Evolutionary conservation across 1,140 invertebrate genomes (phyloP).

Genomic region (Pseudachorutes palmiensis): DNA sequence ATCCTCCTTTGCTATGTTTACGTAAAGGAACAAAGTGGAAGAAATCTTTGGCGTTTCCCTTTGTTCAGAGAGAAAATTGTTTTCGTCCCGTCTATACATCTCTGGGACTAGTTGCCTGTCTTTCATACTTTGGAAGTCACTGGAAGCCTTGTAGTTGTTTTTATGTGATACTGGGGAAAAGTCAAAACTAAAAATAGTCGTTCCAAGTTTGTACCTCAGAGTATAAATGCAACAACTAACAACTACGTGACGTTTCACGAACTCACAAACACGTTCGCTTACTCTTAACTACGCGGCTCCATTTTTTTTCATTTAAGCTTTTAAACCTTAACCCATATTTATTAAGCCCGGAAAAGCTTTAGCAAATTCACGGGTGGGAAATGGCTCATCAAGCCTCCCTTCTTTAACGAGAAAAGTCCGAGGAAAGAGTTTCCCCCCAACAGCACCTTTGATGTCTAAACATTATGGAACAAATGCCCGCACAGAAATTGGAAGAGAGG

Average conservation of each 20-base stretch:
- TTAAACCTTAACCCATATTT: slow-evolving; percentile 12
- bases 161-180: not conserved
- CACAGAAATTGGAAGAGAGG: no score
- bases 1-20: not conserved
- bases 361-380: not conserved
- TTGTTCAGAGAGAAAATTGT: not conserved
- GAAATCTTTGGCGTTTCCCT: not conserved
- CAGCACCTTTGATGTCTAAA: no score
- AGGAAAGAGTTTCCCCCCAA: no score
- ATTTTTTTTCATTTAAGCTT: not conserved
- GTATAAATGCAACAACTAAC: not conserved
- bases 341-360: not conserved
- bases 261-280: not conserved
- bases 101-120: no score
- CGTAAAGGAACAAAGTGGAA: not conserved
- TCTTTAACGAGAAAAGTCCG: no score
- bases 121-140: not conserved
- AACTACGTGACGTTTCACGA: slow-evolving; percentile 2
- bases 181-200: slow-evolving; percentile 10
- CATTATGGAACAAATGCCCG: no score
- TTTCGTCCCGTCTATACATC: not conserved
- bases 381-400: no score
- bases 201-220: not conserved
- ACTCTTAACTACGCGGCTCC: not conserved
- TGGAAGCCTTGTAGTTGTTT: not conserved